Evolutionary conservation across 2,113 vertebrate species (phyloP).

Genomic region (Urocynchramus pylzowi): DNA sequence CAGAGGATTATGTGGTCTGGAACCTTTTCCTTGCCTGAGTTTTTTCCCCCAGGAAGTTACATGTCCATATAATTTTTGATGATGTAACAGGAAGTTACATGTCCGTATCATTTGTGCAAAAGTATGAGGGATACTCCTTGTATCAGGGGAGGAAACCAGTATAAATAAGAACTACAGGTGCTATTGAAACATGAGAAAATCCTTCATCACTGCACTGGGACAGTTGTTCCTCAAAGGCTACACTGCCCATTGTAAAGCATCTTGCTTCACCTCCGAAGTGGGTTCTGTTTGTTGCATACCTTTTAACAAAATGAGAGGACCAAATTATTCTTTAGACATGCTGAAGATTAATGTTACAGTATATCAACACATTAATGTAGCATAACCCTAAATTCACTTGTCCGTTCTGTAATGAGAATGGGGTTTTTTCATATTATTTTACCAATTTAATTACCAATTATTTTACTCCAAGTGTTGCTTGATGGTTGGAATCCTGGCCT

Average conservation of each 20-base stretch:
- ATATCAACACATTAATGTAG: conserved; percentile 12
- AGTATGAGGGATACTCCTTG: background rate
- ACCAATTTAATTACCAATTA: conserved; percentile 46
- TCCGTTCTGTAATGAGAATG: conserved; percentile 22
- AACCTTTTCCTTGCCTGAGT: background rate
- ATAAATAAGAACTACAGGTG: background rate
- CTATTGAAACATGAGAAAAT: background rate
- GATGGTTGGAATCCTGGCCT: conserved; percentile 54
- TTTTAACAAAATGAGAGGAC: conserved; percentile 44
- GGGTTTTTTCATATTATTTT: conserved; percentile 32
- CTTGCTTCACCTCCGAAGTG: background rate
- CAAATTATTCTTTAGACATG: conserved; percentile 43
- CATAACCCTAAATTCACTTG: conserved; percentile 33
- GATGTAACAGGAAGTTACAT: background rate
- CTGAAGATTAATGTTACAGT: background rate
- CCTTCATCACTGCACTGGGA: background rate
- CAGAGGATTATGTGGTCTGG: background rate
- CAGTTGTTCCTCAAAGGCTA: background rate
- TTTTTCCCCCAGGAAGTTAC: background rate
- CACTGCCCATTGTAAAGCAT: background rate
- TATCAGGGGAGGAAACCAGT: background rate
- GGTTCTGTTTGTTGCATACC: background rate
- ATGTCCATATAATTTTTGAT: background rate
- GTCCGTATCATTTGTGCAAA: background rate
- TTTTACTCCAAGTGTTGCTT: conserved; percentile 44